Base-by-base conservation (phyloP, 92 coral and sea anemone genomes). In the Muricea muricata region DNA sequence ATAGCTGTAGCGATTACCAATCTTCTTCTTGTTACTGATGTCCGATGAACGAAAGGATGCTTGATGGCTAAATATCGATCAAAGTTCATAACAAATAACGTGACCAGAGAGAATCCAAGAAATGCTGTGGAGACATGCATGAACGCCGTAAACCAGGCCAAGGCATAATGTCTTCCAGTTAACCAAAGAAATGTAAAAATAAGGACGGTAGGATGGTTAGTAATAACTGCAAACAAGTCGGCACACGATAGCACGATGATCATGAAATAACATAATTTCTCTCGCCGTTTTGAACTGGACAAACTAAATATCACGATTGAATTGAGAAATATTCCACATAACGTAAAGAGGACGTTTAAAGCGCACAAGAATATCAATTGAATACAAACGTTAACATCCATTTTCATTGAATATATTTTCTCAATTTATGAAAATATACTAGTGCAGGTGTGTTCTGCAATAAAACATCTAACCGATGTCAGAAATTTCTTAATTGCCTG, bases 251-350 rank as follows among this genome's bases (percentile, higher is more conserved):
- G 76, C 26, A 70, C 52, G 21, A 70, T 70, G 7, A 70, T 35
- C 50, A 35, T 39, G 76, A 70, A 70, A 37, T 70, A 37, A 70
- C 50, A 33, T 17, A 70, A 24, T 37, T 70, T 70, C 35, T 66
- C 31, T 66, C 73, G 41, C 12, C 25, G 73, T 20, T 66, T 41
- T 6, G 73, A 31, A 31, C 33, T 66, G 42, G 42, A 66, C 65
- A 57, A 14, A 14, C 65, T 57, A 1, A 57, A n/a, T 57, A 57
- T 57, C 30, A 57, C 65, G 30, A 57, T 8, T 26, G 29, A 57
- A 26, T 57, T 57, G 9, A 57, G 30, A 57, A 20, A n/a, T 26
- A 14, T 26, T 57, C 65, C 65, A 57, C 30, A 57, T 1, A 57
- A 57, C 6, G 6, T 14, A 26, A 57, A 57, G 65, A 57, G 14